Conservation (phyloP, 2,113 vertebrate genomes). For the Onychostruthus taczanowskii region DNA sequence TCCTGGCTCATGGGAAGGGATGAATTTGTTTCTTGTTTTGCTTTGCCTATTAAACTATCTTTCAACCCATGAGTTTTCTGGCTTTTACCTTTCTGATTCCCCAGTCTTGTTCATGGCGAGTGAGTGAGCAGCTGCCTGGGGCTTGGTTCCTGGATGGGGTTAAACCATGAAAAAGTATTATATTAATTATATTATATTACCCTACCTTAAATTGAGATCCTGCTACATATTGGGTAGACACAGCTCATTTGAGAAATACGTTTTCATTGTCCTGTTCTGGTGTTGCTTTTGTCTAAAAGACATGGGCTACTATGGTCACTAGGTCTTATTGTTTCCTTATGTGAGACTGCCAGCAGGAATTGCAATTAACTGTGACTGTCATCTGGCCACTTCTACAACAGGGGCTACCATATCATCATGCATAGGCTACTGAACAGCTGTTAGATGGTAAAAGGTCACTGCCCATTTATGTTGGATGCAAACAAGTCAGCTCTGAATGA, state of each 20-base stretch:
- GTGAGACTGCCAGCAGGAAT: background rate
- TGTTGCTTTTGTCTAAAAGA: background rate
- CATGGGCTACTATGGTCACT: fast-evolving
- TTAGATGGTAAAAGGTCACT: background rate
- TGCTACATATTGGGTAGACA: background rate
- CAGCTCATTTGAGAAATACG: background rate
- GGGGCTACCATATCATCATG: background rate
- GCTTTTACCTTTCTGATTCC: background rate
- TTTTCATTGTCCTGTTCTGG: background rate
- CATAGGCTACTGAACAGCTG: background rate
- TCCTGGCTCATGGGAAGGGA: background rate
- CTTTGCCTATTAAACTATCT: background rate
- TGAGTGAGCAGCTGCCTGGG: fast-evolving
- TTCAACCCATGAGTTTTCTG: background rate
- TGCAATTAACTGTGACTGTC: background rate
- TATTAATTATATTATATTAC: background rate
- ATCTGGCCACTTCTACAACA: background rate
- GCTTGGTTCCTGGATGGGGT: background rate
- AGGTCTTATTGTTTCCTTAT: background rate
- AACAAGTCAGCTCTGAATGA: background rate
- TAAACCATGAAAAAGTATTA: background rate
- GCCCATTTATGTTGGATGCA: background rate
- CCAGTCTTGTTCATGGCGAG: background rate
- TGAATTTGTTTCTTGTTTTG: background rate
- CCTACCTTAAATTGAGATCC: background rate